Evolutionary conservation across 2,797 vertebrate species (phyloP), one percentile per base, ranked within the genome.

Genomic region (Trematomus bernacchii): DNA sequence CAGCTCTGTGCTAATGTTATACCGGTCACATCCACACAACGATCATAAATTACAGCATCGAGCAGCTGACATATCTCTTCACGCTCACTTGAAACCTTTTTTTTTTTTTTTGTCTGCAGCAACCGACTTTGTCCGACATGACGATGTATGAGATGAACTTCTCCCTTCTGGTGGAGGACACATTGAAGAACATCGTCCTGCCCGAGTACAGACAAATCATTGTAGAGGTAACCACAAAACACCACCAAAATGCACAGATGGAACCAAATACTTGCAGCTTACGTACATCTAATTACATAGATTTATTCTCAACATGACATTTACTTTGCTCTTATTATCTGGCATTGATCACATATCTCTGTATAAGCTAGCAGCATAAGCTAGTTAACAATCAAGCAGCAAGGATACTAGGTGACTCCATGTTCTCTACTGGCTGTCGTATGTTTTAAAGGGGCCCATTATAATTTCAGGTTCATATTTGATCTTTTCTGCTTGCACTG

Each of bases 101-200:
- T 8, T 37, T 37, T 37, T 8, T 33, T 37, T 18, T 55, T 53
- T 70, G 57, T 63, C 11, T 54, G 37, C 87, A 99, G 98, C 98
- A 99, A 96, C 98, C 98, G 23, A 99, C 98, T 0, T 89, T 99
- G 75, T 99, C 98, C 0, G 98, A 99, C 91, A 99, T 99, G 98
- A 99, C 98, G 4, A 99, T 99, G 98, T 99, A 99, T 10, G 98
- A 99, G 91, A 99, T 98, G 98, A 99, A 99, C 92, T 99, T 99
- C 91, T 99, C 98, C 43, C 96, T 99, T 74, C 95, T 99, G 37
- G 98, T 99, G 77, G 98, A 99, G 92, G 97, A 98, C 85, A 98
- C 94, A 42, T 89, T 99, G 92, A 97, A 96, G 88, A 97, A 95
- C 88, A 97, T 99, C 0, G 95, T 97, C 72, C 95, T 97, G 89